Evolutionary conservation across 2,113 vertebrate species (phyloP).

Genomic region (Dasypus novemcinctus): DNA sequence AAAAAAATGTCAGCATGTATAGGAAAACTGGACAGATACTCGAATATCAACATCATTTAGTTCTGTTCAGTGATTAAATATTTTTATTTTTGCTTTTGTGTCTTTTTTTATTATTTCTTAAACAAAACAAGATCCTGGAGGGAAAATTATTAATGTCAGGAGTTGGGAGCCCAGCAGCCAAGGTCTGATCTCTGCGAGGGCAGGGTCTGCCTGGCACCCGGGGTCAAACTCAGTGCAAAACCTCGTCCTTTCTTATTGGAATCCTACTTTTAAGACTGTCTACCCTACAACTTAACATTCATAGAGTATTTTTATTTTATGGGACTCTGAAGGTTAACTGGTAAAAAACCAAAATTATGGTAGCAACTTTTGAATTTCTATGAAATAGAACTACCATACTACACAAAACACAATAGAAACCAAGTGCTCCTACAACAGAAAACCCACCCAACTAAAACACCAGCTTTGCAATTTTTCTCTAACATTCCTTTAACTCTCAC

Average conservation of each 20-base stretch:
- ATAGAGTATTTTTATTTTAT: not conserved
- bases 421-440: not conserved
- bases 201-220: fast-evolving
- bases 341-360: not conserved
- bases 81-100: not conserved
- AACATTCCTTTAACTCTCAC: not conserved
- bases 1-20: not conserved
- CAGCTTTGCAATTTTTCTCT: not conserved
- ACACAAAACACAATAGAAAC: not conserved
- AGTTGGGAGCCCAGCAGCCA: not conserved
- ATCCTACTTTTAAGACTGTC: not conserved
- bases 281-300: not conserved
- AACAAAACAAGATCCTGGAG: not conserved
- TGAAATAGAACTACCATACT: not conserved
- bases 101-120: conserved; percentile 6
- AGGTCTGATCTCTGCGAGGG: not conserved
- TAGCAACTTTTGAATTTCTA: not conserved
- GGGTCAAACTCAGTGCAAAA: fast-evolving
- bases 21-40: not conserved
- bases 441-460: not conserved
- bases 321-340: not conserved
- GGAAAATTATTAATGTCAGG: not conserved
- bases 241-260: not conserved
- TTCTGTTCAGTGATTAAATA: no score
- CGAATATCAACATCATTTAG: conserved; percentile 28